A percentile compares a stretch with the other conserved stretches of the same genome.
Evolutionary conservation across 1,140 invertebrate genomes (phyloP).

Genomic region (Zaprionus inermis): DNA sequence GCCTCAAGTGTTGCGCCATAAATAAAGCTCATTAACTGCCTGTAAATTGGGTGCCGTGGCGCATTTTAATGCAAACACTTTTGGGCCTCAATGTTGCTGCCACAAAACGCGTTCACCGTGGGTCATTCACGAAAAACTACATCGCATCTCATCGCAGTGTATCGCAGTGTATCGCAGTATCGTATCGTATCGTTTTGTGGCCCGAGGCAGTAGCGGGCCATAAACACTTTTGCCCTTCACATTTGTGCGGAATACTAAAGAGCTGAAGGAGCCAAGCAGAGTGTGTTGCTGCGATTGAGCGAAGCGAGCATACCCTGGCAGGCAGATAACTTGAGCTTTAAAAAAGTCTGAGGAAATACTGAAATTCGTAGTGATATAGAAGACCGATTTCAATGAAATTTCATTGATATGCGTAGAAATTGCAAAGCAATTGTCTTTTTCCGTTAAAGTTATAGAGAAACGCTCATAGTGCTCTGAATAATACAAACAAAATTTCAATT

Average conservation of each 20-base stretch:
- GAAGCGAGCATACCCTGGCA: background rate
- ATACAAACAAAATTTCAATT: too few relatives aligned
- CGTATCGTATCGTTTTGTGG: background rate
- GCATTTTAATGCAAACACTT: slow-evolving; percentile 44
- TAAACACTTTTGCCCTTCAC: slow-evolving; percentile 8
- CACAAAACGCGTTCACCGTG: background rate
- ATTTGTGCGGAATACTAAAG: slow-evolving; percentile 6
- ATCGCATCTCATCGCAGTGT: background rate
- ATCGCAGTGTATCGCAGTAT: too few relatives aligned
- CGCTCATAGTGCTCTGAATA: too few relatives aligned
- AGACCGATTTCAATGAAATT: too few relatives aligned
- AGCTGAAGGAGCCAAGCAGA: background rate
- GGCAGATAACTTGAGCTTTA: too few relatives aligned
- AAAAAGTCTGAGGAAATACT: too few relatives aligned
- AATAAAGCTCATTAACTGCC: slow-evolving; percentile 47
- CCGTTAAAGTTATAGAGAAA: too few relatives aligned
- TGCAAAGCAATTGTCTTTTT: too few relatives aligned
- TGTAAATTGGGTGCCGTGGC: slow-evolving; percentile 34
- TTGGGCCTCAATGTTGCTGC: slow-evolving; percentile 5
- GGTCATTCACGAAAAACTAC: slow-evolving; percentile 2
- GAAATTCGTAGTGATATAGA: too few relatives aligned
- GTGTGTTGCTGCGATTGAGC: background rate
- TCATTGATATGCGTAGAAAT: too few relatives aligned
- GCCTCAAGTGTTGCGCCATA: slow-evolving; percentile 40
- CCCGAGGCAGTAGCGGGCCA: slow-evolving; percentile 16